Base-by-base conservation (phyloP, 2,888 invertebrate genomes). In the Nezara viridula region DNA sequence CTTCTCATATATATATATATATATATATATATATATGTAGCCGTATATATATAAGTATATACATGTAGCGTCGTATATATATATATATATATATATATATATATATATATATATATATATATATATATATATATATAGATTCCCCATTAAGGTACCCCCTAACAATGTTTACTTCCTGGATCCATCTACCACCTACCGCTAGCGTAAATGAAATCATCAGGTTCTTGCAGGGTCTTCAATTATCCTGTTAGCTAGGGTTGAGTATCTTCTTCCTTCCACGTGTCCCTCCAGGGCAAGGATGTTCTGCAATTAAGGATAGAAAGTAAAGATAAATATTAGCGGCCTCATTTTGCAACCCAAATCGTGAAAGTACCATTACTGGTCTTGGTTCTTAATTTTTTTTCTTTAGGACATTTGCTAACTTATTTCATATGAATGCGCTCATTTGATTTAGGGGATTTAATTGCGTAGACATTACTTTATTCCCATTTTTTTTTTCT, bases 241-340 rank as follows among this genome's bases (percentile, higher is more conserved):
- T 60, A 60, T 27, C 27, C 27, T 55, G 24, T 55, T 55, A 55
- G 55, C n/a, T 19, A 19, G 50, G 55, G 50, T 12, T 4, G 50
- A 5, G 50, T 52, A 52, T 55, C n/a, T 9, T n/a, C 55, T 12
- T 60, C 27, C 27, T 16, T 60, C 60, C 1, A 27, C 27, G 14
- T 27, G 60, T 27, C 16, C 27, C 60, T 60, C 27, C 60, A 1
- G 60, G 60, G 60, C 60, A 60, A 60, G 60, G 60, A 60, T 60
- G 60, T 16, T 77, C 77, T 12, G 77, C 37, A 77, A 77, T 77
- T 77, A 77, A 77, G 77, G 77, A 37, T 77, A 77, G 77, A 77
- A 77, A 77, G 77, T 44, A 24, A 37, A 40, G 40, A 40, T 77
- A 77, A 44, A 77, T 77, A 77, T 77, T 77, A 77, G 77, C 40